phyloP scores from a whole-genome alignment of 2,888 invertebrate species.

The Coleophora deauratella region DNA sequence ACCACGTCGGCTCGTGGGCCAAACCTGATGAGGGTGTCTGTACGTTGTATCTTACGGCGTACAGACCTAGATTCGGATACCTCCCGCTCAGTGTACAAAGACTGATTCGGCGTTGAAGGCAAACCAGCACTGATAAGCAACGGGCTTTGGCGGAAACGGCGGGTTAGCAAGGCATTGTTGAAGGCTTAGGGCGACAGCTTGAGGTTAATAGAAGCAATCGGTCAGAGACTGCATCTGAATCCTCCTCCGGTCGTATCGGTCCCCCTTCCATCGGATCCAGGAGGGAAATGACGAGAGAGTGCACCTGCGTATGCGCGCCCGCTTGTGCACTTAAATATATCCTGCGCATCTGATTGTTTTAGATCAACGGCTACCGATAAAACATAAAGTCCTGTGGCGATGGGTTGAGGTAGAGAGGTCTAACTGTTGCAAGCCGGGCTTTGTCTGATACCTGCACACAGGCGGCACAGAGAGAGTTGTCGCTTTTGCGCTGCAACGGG shows the following conservation, averaged over 20 bases:
- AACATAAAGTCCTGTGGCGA: constrained; percentile 2
- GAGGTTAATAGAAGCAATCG: constrained; percentile 1
- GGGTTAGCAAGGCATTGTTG: constrained; percentile 9
- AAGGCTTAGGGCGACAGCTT: constrained; percentile 8
- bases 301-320: constrained; percentile 6
- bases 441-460: constrained; percentile 9
- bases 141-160: constrained; percentile 1
- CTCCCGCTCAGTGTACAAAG: background rate
- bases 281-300: constrained; percentile 4
- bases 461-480: constrained; percentile 14
- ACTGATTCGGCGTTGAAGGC: constrained; percentile 2
- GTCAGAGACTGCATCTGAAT: constrained; percentile 10
- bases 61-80: background rate
- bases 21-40: too few relatives aligned
- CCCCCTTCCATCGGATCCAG: constrained; percentile 7
- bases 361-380: constrained; percentile 1
- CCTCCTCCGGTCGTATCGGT: constrained; percentile 8
- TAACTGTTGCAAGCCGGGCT: constrained; percentile 2
- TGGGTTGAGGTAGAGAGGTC: constrained; percentile 7
- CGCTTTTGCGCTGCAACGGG: constrained; percentile 13
- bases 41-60: too few relatives aligned
- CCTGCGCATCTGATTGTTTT: constrained; percentile 8
- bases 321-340: constrained; percentile 6
- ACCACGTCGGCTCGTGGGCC: too few relatives aligned
- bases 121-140: constrained; percentile 2